phyloP scores from a whole-genome alignment of 2,113 vertebrate species.

The Bubo bubo region DNA sequence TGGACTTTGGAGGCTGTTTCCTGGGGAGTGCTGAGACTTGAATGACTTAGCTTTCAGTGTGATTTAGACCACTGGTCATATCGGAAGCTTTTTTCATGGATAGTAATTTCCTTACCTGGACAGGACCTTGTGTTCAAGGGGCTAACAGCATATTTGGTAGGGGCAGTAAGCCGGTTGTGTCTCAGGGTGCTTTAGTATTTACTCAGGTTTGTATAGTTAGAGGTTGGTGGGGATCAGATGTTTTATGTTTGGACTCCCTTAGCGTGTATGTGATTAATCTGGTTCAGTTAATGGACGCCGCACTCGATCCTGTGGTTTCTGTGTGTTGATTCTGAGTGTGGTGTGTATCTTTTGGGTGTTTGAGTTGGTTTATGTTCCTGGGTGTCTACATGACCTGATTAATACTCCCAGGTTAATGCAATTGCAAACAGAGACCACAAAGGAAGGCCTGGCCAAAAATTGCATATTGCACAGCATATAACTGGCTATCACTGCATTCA shows the following conservation, averaged over 20 bases:
- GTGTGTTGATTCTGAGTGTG: slow-evolving; percentile 34
- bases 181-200: not conserved
- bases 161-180: not conserved
- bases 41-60: not conserved
- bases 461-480: not conserved
- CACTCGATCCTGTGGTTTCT: slow-evolving; percentile 24
- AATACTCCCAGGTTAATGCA: slow-evolving; percentile 34
- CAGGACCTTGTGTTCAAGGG: not conserved
- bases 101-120: not conserved
- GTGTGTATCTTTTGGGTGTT: slow-evolving; percentile 32
- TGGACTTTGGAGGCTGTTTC: not conserved
- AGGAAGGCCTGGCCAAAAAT: not conserved
- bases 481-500: not conserved
- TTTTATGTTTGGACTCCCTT: slow-evolving; percentile 8
- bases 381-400: slow-evolving; percentile 42
- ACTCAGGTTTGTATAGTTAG: not conserved
- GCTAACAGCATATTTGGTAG: not conserved
- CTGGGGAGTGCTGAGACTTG: not conserved
- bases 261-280: not conserved
- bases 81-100: not conserved
- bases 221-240: slow-evolving; percentile 29
- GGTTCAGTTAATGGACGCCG: slow-evolving; percentile 2
- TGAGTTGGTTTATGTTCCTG: slow-evolving; percentile 30
- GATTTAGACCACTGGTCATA: not conserved
- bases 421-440: slow-evolving; percentile 29